phyloP scores from a whole-genome alignment of 2,797 vertebrate genomes.

The Lateolabrax maculatus region DNA sequence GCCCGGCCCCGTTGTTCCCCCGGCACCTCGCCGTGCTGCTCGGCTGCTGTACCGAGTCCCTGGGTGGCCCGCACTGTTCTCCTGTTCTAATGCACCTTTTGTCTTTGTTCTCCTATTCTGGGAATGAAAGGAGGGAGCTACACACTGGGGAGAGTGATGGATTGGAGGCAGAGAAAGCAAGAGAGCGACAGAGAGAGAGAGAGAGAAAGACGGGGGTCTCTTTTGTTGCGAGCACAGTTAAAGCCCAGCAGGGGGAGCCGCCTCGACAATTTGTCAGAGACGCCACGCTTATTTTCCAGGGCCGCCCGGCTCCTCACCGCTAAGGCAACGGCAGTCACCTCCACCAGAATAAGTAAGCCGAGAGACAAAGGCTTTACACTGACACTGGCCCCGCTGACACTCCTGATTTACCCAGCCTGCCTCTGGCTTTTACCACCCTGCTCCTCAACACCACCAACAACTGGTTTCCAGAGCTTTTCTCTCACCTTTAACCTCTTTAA shows the following conservation, averaged over 20 bases:
- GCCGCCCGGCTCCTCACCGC: slow-evolving; percentile 40
- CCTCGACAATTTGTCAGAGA: slow-evolving; percentile 77
- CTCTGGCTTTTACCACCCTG: slow-evolving; percentile 31
- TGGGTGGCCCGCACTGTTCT: slow-evolving; percentile 72
- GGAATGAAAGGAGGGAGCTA: slow-evolving; percentile 61
- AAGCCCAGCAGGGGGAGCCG: slow-evolving; percentile 81
- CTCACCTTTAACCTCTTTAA: background rate
- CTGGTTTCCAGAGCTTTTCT: background rate
- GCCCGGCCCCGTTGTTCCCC: slow-evolving; percentile 21
- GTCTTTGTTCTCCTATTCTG: slow-evolving; percentile 69
- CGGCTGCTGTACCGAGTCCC: slow-evolving; percentile 59
- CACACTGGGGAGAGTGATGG: slow-evolving; percentile 64
- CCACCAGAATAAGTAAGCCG: slow-evolving; percentile 25
- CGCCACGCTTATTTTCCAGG: slow-evolving; percentile 57
- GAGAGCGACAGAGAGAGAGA: slow-evolving; percentile 19
- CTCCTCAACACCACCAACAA: slow-evolving; percentile 4
- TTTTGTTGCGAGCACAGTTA: slow-evolving; percentile 74
- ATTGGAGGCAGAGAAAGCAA: slow-evolving; percentile 60
- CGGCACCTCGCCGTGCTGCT: slow-evolving; percentile 50
- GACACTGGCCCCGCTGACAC: slow-evolving; percentile 28
- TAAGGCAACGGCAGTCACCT: slow-evolving; percentile 52
- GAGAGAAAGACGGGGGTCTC: slow-evolving; percentile 50
- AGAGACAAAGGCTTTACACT: slow-evolving; percentile 50
- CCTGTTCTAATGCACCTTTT: slow-evolving; percentile 73
- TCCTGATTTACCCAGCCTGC: slow-evolving; percentile 59